phyloP scores from a whole-genome alignment of 2,888 invertebrate genomes.

The Teleogryllus oceanicus region DNA sequence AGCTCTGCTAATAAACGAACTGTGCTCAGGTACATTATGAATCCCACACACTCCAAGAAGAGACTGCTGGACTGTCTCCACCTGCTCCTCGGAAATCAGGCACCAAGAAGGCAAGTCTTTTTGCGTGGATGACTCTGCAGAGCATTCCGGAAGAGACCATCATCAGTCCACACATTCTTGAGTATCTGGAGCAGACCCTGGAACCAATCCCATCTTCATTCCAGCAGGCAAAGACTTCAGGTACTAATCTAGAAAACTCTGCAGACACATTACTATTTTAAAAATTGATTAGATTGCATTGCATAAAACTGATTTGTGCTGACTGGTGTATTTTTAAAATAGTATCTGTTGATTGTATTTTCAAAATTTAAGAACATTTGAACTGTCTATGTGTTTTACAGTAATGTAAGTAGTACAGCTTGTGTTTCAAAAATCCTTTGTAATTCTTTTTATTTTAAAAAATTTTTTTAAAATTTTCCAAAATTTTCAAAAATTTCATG shows the following conservation, averaged over 20 bases:
- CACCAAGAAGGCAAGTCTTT: slow-evolving; percentile 82
- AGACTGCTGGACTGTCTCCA: slow-evolving; percentile 51
- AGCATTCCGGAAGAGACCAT: slow-evolving; percentile 97
- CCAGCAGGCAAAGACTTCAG: slow-evolving; percentile 34
- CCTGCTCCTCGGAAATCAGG: slow-evolving; percentile 56
- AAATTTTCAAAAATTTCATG: no score
- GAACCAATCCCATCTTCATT: slow-evolving; percentile 78
- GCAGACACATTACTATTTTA: no score
- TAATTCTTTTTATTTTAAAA: no score
- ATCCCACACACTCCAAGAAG: slow-evolving; percentile 67
- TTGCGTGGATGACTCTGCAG: slow-evolving; percentile 94
- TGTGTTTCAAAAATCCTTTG: no score
- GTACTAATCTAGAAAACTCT: not conserved
- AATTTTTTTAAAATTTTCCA: no score
- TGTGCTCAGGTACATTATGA: slow-evolving; percentile 68
- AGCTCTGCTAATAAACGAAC: not conserved
- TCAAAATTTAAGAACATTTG: no score
- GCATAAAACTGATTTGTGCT: no score
- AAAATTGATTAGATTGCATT: no score
- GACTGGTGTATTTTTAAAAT: no score
- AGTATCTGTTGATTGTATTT: no score
- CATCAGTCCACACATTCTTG: slow-evolving; percentile 93
- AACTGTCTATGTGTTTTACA: no score
- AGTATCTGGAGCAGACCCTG: slow-evolving; percentile 94
- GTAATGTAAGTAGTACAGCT: no score